These are phyloP conservation scores for Pteronotus mesoamericanus DNA, from an alignment of 2,797 vertebrate genomes.

Conservation along the genomic window DNA sequence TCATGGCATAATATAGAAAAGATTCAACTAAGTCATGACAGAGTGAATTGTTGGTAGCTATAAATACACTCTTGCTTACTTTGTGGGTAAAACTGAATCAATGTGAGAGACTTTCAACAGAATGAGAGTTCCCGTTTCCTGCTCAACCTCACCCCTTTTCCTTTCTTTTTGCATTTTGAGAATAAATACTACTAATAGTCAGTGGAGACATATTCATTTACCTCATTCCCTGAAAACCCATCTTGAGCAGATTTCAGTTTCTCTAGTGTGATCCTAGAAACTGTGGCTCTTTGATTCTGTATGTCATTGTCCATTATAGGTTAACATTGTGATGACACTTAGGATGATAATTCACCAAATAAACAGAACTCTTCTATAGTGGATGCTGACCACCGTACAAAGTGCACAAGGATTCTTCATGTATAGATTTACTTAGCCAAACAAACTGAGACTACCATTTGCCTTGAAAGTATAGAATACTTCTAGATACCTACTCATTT, in stretches of 20 bases:
- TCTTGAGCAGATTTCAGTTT: neutral
- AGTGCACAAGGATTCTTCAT: neutral
- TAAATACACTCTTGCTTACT: neutral
- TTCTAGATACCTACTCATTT: neutral
- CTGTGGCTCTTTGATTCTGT: neutral
- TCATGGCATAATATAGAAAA: neutral
- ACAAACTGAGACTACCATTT: neutral
- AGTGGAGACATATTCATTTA: neutral
- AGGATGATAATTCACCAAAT: neutral
- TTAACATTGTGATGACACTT: neutral
- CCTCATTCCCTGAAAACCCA: neutral
- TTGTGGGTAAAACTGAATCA: neutral
- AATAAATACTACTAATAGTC: neutral
- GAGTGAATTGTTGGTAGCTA: neutral
- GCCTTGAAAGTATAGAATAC: neutral
- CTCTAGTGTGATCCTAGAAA: neutral
- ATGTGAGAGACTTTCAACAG: neutral
- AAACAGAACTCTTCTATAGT: neutral
- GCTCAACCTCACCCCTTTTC: neutral
- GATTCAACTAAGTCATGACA: neutral
- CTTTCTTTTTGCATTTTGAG: neutral
- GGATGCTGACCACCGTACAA: neutral
- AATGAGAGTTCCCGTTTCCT: neutral
- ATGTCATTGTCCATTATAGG: neutral
- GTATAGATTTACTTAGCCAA: neutral